These are phyloP conservation scores for Tipula unca DNA, from an alignment of 2,888 invertebrate species.

Conservation along the genomic window DNA sequence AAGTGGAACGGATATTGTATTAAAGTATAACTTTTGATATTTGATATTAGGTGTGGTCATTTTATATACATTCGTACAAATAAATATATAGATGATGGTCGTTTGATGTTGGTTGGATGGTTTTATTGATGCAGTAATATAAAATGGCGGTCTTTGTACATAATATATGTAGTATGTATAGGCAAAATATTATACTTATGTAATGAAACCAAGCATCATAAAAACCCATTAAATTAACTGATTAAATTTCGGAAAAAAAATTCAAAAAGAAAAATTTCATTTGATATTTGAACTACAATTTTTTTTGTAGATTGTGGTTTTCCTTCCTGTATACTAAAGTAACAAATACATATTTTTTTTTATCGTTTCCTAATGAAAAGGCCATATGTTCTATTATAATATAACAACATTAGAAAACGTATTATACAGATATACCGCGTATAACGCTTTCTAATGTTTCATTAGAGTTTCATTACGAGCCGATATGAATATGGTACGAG, in stretches of 20 bases:
- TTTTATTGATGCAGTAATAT: not conserved
- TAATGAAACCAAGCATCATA: not conserved
- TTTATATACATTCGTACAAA: too few relatives aligned
- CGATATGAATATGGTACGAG: too few relatives aligned
- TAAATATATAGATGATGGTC: too few relatives aligned
- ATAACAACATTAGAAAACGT: not conserved
- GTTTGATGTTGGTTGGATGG: not conserved
- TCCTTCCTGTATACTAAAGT: not conserved
- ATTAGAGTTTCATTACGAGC: too few relatives aligned
- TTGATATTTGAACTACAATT: not conserved
- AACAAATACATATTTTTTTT: not conserved
- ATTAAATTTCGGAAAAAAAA: not conserved
- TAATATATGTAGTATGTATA: not conserved
- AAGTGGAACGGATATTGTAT: not conserved
- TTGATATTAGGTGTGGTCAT: not conserved
- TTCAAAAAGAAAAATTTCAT: not conserved
- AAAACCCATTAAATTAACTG: not conserved
- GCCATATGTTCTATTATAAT: not conserved
- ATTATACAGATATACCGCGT: too few relatives aligned
- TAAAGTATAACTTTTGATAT: not conserved
- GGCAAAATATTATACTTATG: too few relatives aligned
- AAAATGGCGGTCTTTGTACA: not conserved
- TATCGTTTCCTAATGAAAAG: conserved; percentile 14
- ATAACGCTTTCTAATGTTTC: too few relatives aligned
- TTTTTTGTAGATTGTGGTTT: not conserved